phyloP scores from a whole-genome alignment of 2,888 invertebrate species.

The Pyrochroa serraticornis region DNA sequence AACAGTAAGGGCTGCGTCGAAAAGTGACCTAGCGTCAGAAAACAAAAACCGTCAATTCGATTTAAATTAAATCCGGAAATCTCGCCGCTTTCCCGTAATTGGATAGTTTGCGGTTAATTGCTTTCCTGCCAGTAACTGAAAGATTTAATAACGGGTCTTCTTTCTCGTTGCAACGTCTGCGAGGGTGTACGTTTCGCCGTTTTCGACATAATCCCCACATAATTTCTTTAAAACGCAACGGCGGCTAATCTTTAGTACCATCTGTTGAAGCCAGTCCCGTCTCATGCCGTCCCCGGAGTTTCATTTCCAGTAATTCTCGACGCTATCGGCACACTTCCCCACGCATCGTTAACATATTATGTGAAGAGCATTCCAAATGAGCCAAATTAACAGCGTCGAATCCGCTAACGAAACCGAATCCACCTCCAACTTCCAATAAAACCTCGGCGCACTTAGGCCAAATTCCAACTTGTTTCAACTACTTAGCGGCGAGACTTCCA shows the following conservation, averaged over 20 bases:
- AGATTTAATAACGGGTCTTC: conserved; percentile 20
- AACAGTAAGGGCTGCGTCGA: conserved; percentile 7
- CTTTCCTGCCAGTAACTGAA: conserved; percentile 19
- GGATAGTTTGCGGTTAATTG: conserved; percentile 22
- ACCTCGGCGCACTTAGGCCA: neutral
- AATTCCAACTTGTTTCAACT: neutral
- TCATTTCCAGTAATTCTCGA: conserved; percentile 41
- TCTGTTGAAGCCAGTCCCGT: conserved; percentile 38
- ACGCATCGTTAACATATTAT: conserved; percentile 50
- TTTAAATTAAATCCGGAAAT: neutral
- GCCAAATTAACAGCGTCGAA: conserved; percentile 40
- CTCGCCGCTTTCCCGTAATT: conserved; percentile 16
- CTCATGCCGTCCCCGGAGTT: conserved; percentile 36
- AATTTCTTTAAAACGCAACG: conserved; percentile 38
- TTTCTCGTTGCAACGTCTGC: conserved; percentile 16
- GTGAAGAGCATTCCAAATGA: conserved; percentile 48
- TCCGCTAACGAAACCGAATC: conserved; percentile 3
- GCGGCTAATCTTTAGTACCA: conserved; percentile 43
- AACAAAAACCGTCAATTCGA: neutral
- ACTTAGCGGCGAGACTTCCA: neutral
- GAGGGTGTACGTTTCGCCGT: conserved; percentile 6
- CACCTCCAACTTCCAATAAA: conserved; percentile 3
- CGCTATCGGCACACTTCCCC: conserved; percentile 43
- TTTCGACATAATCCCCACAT: conserved; percentile 32
- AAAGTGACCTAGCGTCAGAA: conserved; percentile 2